Base-by-base conservation (phyloP, 2,113 vertebrate species). In the Bubo blakistoni region DNA sequence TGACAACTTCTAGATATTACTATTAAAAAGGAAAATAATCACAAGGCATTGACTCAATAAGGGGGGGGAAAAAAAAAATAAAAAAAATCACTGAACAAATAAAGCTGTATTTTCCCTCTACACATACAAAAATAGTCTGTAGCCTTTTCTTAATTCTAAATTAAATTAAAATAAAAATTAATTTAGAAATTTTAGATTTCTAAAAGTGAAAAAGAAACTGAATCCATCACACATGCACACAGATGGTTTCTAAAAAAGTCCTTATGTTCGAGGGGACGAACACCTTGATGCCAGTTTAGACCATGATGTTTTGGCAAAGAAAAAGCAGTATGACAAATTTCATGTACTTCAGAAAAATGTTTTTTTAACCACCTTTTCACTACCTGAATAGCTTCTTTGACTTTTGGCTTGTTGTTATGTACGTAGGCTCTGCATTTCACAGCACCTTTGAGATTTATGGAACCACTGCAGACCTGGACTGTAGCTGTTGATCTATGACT, bases 381-480 rank as follows among this genome's bases (percentile, higher is more conserved):
- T 98, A 99, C 99, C 99, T 99, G 98, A 51, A 99, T 67, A 18
- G 98, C 99, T 38, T 99, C 98, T 94, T 98, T 98, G 49, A 98
- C 98, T 96, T 98, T 99, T 54, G 99, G 98, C 92, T 98, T 99
- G 97, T 97, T 99, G 98, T 96, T 98, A 80, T 99, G 98, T 38
- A 99, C 2, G 81, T 99, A 99, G 65, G 98, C 99, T 97, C 98
- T 98, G 97, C 99, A 98, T 61, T 98, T 98, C 78, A 99, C 97
- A 26, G 98, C 94, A 32, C 99, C 99, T 70, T 96, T 98, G 55
- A 99, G 93, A 21, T 98, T 98, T 40, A 99, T 88, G 32, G 98
- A 98, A 57, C 99, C 99, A 1, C 98, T 98, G 95, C 99, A 99
- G 61, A 92, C 61, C 84, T 99, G 98, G 69, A 99, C 98, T 8